Conservation (phyloP, 2,113 vertebrate species). For the Hyla sarda region DNA sequence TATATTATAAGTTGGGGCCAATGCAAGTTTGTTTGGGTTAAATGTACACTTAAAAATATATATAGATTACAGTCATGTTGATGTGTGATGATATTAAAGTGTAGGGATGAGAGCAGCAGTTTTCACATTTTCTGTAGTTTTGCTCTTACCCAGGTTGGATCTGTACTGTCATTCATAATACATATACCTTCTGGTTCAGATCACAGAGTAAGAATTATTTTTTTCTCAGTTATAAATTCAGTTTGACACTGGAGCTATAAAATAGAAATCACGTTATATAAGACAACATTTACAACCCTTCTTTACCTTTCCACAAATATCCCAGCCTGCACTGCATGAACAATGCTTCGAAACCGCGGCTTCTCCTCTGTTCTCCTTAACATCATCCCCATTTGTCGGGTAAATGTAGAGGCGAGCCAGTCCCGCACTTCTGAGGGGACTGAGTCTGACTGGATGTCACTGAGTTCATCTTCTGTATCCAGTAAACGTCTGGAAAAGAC, state of each 20-base stretch:
- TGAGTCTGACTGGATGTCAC: slow-evolving; percentile 94
- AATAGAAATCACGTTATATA: background rate
- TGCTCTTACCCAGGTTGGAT: background rate
- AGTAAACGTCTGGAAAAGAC: slow-evolving; percentile 80
- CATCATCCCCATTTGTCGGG: slow-evolving; percentile 97
- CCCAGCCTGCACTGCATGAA: slow-evolving; percentile 96
- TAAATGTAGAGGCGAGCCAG: slow-evolving; percentile 98
- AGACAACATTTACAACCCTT: background rate
- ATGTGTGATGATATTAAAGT: background rate
- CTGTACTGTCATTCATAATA: background rate
- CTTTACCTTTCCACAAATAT: slow-evolving; percentile 97
- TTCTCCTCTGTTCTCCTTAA: slow-evolving; percentile 92
- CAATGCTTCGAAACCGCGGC: slow-evolving; percentile 92
- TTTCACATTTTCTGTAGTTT: background rate
- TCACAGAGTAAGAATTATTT: background rate
- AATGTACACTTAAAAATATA: too few relatives aligned
- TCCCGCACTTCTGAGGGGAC: slow-evolving; percentile 98
- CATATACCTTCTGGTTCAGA: background rate
- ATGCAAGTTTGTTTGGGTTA: too few relatives aligned
- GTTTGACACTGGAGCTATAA: background rate
- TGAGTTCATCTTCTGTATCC: slow-evolving; percentile 97
- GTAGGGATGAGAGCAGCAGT: background rate
- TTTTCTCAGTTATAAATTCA: background rate
- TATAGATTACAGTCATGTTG: background rate
- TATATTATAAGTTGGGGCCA: too few relatives aligned